Evolutionary conservation across 2,888 invertebrate species (phyloP).

Genomic region (Lasioglossum oenotherae): DNA sequence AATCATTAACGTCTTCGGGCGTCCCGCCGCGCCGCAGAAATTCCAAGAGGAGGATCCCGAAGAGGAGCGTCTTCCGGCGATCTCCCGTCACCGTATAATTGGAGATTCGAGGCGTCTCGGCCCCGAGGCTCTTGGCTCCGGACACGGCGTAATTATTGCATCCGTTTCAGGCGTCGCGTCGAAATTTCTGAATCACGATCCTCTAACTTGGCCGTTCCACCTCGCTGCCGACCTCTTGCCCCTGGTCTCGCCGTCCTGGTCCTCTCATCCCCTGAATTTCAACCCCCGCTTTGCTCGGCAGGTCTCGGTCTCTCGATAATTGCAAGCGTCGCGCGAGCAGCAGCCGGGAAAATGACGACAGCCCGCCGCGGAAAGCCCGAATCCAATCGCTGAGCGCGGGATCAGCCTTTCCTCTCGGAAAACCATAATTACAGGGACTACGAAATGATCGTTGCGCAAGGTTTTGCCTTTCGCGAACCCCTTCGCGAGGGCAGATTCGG

Average conservation of each 20-base stretch:
- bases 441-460: background rate
- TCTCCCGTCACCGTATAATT: constrained; percentile 40
- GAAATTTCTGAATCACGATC: constrained; percentile 47
- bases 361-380: constrained; percentile 27
- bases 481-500: background rate
- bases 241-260: background rate
- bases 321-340: constrained; percentile 51
- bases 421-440: constrained; percentile 46
- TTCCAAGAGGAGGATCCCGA: background rate
- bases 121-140: constrained; percentile 24
- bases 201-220: constrained; percentile 30
- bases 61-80: constrained; percentile 1
- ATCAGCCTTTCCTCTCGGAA: constrained; percentile 30
- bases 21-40: constrained; percentile 7
- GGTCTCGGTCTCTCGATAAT: constrained; percentile 48
- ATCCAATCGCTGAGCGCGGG: constrained; percentile 21
- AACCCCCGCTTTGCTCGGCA: background rate
- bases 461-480: background rate
- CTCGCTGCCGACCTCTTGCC: background rate
- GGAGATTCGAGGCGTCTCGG: constrained; percentile 39
- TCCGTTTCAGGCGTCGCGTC: constrained; percentile 48
- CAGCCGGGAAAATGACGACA: constrained; percentile 43
- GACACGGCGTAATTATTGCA: constrained; percentile 50
- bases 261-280: background rate
- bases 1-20: background rate